A percentile compares a stretch with the other conserved stretches of the same genome.
Evolutionary conservation across 2,113 vertebrate species (phyloP).

Genomic region (Cebidichthys violaceus): DNA sequence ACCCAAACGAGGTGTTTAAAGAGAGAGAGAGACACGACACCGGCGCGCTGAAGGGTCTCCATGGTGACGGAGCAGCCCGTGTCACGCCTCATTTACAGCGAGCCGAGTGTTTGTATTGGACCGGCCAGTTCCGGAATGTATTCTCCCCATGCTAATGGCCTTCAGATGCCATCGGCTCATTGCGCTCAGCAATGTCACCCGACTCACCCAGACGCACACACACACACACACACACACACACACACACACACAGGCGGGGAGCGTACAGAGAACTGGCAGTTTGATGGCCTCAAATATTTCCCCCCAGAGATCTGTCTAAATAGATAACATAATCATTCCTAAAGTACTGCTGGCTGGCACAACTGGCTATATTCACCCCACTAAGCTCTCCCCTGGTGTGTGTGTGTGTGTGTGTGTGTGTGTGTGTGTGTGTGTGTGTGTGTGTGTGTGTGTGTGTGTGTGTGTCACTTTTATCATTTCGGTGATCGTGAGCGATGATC

Average conservation of each 20-base stretch:
- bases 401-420: constrained; percentile 23
- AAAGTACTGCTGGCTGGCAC: constrained; percentile 59
- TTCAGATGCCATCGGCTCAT: constrained; percentile 81
- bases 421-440: constrained; percentile 15
- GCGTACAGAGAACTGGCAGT: constrained; percentile 50
- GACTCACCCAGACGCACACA: constrained; percentile 35
- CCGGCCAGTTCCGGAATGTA: constrained; percentile 81
- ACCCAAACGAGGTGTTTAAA: constrained; percentile 33
- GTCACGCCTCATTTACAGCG: constrained; percentile 84
- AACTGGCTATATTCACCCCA: constrained; percentile 50
- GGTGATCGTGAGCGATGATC: background rate
- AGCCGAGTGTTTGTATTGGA: constrained; percentile 79
- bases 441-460: background rate
- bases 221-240: constrained; percentile 40
- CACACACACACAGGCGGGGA: constrained; percentile 18
- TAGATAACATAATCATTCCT: constrained; percentile 73
- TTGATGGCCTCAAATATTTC: constrained; percentile 71
- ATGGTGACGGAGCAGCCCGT: constrained; percentile 79
- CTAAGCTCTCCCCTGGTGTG: constrained; percentile 30
- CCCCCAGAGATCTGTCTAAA: constrained; percentile 71
- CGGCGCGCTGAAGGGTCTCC: constrained; percentile 74
- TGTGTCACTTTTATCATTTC: constrained; percentile 3
- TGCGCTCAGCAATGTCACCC: constrained; percentile 78
- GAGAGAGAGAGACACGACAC: constrained; percentile 25
- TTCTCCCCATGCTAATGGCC: constrained; percentile 83